Evolutionary conservation across 2,888 invertebrate genomes (phyloP).

Genomic region (Amblyjoppa fuscipennis): DNA sequence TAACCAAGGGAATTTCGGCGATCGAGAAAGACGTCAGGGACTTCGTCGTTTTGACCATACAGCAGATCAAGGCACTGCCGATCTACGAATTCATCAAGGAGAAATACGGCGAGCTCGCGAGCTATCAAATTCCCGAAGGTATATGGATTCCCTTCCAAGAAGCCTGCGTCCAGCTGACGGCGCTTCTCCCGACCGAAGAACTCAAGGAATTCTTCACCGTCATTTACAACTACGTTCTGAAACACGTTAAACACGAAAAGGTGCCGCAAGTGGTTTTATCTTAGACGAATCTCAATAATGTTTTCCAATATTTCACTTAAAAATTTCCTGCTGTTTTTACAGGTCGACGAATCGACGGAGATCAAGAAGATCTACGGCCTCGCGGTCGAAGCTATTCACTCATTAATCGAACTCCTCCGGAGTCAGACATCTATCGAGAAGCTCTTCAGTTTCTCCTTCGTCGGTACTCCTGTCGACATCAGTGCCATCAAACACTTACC

Average conservation of each 20-base stretch:
- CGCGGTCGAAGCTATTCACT: constrained; percentile 87
- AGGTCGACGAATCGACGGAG: constrained; percentile 89
- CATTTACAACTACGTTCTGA: constrained; percentile 87
- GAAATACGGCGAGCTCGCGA: constrained; percentile 82
- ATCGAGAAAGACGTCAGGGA: constrained; percentile 83
- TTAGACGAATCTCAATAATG: background rate
- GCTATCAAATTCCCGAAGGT: constrained; percentile 87
- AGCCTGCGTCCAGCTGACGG: constrained; percentile 86
- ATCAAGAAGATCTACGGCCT: constrained; percentile 88
- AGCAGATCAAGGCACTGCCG: constrained; percentile 87
- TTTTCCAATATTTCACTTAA: background rate
- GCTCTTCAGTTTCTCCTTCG: constrained; percentile 80
- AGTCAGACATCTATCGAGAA: constrained; percentile 83
- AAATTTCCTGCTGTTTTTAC: constrained; percentile 28
- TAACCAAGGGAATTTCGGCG: constrained; percentile 78
- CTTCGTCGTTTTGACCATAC: constrained; percentile 84
- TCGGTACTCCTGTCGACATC: constrained; percentile 84
- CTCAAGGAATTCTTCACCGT: constrained; percentile 88
- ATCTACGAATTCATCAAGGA: constrained; percentile 86
- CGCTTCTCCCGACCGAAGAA: constrained; percentile 89
- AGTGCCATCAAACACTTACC: constrained; percentile 86
- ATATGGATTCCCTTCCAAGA: constrained; percentile 87
- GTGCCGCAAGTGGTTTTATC: constrained; percentile 80
- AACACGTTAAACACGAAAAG: constrained; percentile 85
- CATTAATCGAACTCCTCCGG: constrained; percentile 85